Evolutionary conservation across 92 coral and sea anemone genomes (phyloP), one percentile per base, ranked within the genome.

Genomic region (Porites evermanni): DNA sequence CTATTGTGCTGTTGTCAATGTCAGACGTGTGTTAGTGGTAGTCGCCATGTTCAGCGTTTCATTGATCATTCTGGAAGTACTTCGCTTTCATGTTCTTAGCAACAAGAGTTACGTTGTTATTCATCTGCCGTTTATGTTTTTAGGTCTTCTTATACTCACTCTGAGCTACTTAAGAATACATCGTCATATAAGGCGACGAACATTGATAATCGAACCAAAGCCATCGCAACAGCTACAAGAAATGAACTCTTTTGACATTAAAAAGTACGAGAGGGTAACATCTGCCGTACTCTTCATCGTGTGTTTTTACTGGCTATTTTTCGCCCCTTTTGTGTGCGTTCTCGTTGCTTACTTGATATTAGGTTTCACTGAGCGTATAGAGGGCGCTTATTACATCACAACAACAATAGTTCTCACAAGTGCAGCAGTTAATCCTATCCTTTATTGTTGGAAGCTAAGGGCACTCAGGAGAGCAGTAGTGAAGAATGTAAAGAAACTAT

Each of bases 371-470:
- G 58, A 71, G 10, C 14, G 69, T 1, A 38, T 82, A 18, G 86
- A 82, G 14, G 86, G 86, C 18, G 78, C 86, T 50, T 82, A 82
- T 14, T 59, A 82, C 19, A 53, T 82, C 58, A 70, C 86, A 9
- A 82, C 78, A 7, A 82, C 86, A 11, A 3, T 82, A 59, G 74
- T 82, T 9, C 86, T 82, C 18, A 60, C 78, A 44, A 82, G 72
- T 16, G 86, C 86, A n/a, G 71, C 86, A 3, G 70, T 82, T 50
- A 82, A 82, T 19, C 86, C 86, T 0, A 18, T 82, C 44, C 21
- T 82, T 13, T 82, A 82, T 72, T 82, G 86, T 69, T 82, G 86
- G 86, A 82, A 64, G 29, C n/a, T 82, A 14, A 29, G 86, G 44
- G 50, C 54, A 3, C 86, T 82, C 23, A 32, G 86, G 44, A 56